Evolutionary conservation across 2,888 invertebrate genomes (phyloP), one percentile per base, ranked within the genome.

Genomic region (Drosophila testacea): DNA sequence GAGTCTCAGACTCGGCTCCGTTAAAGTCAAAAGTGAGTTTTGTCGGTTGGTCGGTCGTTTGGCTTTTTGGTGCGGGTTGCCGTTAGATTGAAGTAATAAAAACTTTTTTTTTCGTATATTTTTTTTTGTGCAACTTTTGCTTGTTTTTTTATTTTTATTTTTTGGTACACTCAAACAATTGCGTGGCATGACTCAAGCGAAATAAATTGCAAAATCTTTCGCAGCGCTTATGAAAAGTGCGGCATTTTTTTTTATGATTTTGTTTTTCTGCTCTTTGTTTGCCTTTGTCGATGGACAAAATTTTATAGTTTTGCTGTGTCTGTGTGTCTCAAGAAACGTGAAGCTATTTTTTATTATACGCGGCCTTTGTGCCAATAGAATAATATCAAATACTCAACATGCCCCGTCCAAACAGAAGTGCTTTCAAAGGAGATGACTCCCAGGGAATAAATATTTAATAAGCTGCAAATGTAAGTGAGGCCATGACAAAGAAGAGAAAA

Each of bases 151-250:
- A 65, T 68, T 55, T 57, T 6, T 44, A 46, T 64, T 62, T 44
- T 52, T 44, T 30, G 4, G 42, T 68, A 68, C 75, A 56, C 65
- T 61, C 67, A 78, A 69, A 83, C 77, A 77, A 85, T 87, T 79
- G 88, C 79, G 72, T 70, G 75, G 85, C 85, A 81, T 84, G 84
- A 81, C 87, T 81, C 72, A 81, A 83, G 51, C 77, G 71, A 86
- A 84, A 85, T 86, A 88, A 85, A 85, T 85, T 88, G 85, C 85
- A 76, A 88, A 85, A 88, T 88, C 88, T 88, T 79, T 84, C 62
- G 63, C 69, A 70, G 73, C 54, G 63, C 72, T 64, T 69, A 72
- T 78, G 73, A 73, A 82, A 82, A 87, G 83, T 85, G 88, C 85
- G 76, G 80, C 80, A 73, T 69, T 81, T 66, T 81, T 66, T 65